These are phyloP conservation scores for Prenolepis imparis DNA, from an alignment of 2,888 invertebrate genomes.

Conservation along the genomic window DNA sequence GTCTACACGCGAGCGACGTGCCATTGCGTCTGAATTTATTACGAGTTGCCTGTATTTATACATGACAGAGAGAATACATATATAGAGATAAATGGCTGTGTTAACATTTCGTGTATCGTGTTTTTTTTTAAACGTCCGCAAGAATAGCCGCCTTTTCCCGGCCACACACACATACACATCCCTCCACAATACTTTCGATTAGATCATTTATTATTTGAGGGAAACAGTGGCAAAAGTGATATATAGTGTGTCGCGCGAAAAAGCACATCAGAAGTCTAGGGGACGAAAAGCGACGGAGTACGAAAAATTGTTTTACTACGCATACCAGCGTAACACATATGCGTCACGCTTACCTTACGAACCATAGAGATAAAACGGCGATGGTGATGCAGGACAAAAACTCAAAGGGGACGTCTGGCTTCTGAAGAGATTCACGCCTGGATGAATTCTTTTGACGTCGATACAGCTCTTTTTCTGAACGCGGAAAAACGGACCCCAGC, in stretches of 20 bases:
- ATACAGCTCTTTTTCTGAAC: slow-evolving; percentile 57
- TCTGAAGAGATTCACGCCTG: slow-evolving; percentile 65
- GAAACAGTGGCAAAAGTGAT: slow-evolving; percentile 55
- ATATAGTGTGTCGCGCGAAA: slow-evolving; percentile 51
- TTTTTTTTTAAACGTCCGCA: slow-evolving; percentile 16
- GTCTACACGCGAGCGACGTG: slow-evolving; percentile 25
- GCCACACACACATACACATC: background rate
- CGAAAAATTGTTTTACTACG: slow-evolving; percentile 56
- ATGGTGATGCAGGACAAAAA: slow-evolving; percentile 53
- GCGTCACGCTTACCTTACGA: slow-evolving; percentile 60
- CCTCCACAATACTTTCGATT: slow-evolving; percentile 36
- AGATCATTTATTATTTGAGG: slow-evolving; percentile 61
- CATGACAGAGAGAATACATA: slow-evolving; percentile 29
- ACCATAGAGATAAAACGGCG: slow-evolving; percentile 56
- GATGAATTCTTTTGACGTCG: slow-evolving; percentile 59
- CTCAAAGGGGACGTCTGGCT: slow-evolving; percentile 61
- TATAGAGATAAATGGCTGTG: slow-evolving; percentile 40
- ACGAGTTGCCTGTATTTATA: slow-evolving; percentile 29
- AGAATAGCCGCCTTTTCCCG: slow-evolving; percentile 19
- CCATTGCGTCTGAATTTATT: slow-evolving; percentile 39
- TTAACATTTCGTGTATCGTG: slow-evolving; percentile 23
- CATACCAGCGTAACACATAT: slow-evolving; percentile 50
- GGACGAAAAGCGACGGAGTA: slow-evolving; percentile 35
- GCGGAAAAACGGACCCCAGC: slow-evolving; percentile 44
- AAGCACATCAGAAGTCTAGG: slow-evolving; percentile 36